Base-by-base conservation (phyloP, 2,797 vertebrate genomes). In the Kryptopterus vitreolus region DNA sequence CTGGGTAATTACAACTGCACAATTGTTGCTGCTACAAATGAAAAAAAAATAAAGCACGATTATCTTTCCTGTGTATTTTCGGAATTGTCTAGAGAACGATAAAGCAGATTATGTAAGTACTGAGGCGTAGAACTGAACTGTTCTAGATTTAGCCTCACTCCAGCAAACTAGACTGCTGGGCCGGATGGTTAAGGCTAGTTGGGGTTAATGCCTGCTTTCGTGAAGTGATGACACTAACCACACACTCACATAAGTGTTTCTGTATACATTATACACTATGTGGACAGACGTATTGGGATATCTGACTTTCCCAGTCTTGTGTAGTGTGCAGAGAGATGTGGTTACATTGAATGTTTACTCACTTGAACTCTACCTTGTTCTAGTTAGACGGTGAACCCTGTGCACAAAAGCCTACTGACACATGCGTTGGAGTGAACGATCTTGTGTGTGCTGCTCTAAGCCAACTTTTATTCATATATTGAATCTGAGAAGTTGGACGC, bases 1-100 rank as follows among this genome's bases (percentile, higher is more conserved):
- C 70, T 38, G 9, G 20, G 31, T 57, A 72, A 55, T 57, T 72
- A 55, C 70, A 70, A 72, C 70, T 24, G 53, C 58, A 55, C 33
- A 43, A 58, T 20, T 74, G 71, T 58, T 43, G 35, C 33, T 58
- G 33, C 22, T 74, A 11, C 13, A 26, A n/a, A 43, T 10, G n/a
- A 43, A 7, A 72, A n/a, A 24, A 35, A 16, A 52, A 15, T 9
- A 22, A 22, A 31, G 4, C 48, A 53, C 3, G 15, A n/a, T 24
- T 33, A 73, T 57, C 15, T 18, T 24, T 57, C 8, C 6, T 0
- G 6, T 8, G 4, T 35, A 43, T 26, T 73, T 24, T 73, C 24
- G 38, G 52, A 2, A 16, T 57, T 8, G 12, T 31, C 29, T 29
- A 22, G 31, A 63, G 31, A 43, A 29, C 4, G 62, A 29, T 16